Conservation (phyloP, 30 jellyfish, hydroid and myxozoan species). For the Clytia hemisphaerica region DNA sequence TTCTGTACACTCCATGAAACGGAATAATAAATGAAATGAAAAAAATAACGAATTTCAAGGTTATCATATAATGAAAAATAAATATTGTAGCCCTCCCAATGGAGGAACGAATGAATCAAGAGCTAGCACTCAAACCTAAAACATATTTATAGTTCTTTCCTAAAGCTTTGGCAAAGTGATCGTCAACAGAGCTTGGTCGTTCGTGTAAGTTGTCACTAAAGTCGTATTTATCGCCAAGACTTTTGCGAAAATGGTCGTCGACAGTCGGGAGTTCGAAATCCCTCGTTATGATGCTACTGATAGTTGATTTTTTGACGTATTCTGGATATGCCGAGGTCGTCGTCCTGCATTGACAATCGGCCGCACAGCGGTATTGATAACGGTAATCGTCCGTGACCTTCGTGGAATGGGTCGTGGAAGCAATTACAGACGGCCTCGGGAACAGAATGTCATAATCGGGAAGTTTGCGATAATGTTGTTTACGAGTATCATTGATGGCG, state of each 20-base stretch:
- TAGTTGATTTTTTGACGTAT: neutral
- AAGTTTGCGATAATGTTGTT: neutral
- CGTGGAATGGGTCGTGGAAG: constrained; percentile 59
- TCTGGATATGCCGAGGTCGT: neutral
- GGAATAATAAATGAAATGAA: too few relatives aligned
- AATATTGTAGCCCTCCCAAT: too few relatives aligned
- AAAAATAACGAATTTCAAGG: too few relatives aligned
- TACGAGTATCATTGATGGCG: constrained; percentile 13
- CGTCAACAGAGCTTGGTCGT: constrained; percentile 87
- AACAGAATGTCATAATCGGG: neutral
- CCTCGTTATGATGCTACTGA: constrained; percentile 55
- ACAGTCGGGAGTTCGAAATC: constrained; percentile 93
- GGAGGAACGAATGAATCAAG: too few relatives aligned
- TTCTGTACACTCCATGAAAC: too few relatives aligned
- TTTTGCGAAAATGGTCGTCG: constrained; percentile 89
- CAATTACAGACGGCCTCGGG: constrained; percentile 73
- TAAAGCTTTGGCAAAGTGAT: constrained; percentile 92
- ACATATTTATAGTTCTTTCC: constrained; percentile 84
- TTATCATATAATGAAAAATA: too few relatives aligned
- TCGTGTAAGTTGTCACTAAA: constrained; percentile 17
- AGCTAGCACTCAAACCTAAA: too few relatives aligned
- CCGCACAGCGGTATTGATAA: neutral
- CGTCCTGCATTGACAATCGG: neutral
- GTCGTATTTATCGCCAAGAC: constrained; percentile 79
- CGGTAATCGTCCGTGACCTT: constrained; percentile 12